Percentiles rank a stretch among this genome's conserved stretches.
Conservation (phyloP, 2,113 vertebrate genomes). For the Brachyhypopomus gauderio region DNA sequence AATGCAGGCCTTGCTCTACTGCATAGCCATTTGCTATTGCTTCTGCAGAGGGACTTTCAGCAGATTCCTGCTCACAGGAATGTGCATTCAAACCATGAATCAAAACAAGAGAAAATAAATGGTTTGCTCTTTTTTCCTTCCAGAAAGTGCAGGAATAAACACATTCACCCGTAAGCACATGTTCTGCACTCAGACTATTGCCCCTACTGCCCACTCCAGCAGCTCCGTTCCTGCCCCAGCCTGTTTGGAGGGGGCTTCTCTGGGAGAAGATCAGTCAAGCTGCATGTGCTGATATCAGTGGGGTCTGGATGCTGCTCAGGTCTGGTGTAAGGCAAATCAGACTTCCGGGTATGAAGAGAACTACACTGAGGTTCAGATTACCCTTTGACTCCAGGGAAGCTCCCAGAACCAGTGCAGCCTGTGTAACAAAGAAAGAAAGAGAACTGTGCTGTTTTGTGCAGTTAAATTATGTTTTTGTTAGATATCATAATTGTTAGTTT, state of each 20-base stretch:
- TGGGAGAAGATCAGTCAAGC: constrained; percentile 65
- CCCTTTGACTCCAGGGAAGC: neutral
- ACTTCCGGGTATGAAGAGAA: constrained; percentile 43
- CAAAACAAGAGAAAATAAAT: constrained; percentile 70
- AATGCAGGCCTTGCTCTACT: no score
- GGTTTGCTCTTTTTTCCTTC: constrained; percentile 58
- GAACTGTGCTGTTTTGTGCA: no score
- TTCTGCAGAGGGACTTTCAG: constrained; percentile 16
- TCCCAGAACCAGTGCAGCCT: neutral
- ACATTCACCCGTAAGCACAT: no score
- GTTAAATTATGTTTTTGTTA: neutral
- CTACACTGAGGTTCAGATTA: constrained; percentile 38
- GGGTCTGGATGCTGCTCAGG: constrained; percentile 54
- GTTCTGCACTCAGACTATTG: constrained; percentile 46
- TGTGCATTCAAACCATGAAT: constrained; percentile 26
- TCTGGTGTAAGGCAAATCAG: constrained; percentile 53
- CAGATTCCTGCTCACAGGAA: constrained; percentile 21
- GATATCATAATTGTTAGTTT: neutral
- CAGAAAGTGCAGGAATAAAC: no score
- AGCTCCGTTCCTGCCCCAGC: constrained; percentile 71
- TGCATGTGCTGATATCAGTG: constrained; percentile 61
- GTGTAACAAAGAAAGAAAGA: constrained; percentile 3
- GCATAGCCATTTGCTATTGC: constrained; percentile 4
- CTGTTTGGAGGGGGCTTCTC: constrained; percentile 60
- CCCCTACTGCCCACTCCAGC: constrained; percentile 50